Percentiles rank a stretch among this genome's conserved stretches.
Evolutionary conservation across 2,888 invertebrate genomes (phyloP).

Genomic region (Microctonus hyperodae): DNA sequence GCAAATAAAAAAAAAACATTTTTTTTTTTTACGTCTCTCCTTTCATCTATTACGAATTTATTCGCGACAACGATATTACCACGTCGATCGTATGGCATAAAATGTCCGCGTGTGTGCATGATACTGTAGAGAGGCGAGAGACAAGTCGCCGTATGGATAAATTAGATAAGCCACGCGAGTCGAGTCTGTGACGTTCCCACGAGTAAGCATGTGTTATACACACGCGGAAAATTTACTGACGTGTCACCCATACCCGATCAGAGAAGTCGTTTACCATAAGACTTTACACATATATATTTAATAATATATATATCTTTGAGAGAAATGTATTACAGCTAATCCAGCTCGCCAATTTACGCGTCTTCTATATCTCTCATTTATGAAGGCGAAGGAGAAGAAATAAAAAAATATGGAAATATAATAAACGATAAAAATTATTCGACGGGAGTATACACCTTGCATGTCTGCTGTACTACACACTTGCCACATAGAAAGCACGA

Average conservation of each 20-base stretch:
- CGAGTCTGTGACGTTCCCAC: slow-evolving; percentile 57
- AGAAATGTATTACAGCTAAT: slow-evolving; percentile 1
- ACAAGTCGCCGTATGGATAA: slow-evolving; percentile 44
- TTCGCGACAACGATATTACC: slow-evolving; percentile 29
- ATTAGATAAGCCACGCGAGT: slow-evolving; percentile 56
- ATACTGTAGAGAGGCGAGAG: slow-evolving; percentile 30
- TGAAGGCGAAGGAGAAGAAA: background rate
- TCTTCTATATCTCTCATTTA: background rate
- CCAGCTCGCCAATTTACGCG: slow-evolving; percentile 14
- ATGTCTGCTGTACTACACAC: slow-evolving; percentile 30
- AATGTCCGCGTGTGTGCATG: slow-evolving; percentile 18
- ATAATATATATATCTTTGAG: background rate
- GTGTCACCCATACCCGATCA: slow-evolving; percentile 41
- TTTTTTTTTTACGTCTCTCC: slow-evolving; percentile 12
- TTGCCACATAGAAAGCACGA: slow-evolving; percentile 40
- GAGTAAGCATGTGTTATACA: slow-evolving; percentile 39
- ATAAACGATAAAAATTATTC: background rate
- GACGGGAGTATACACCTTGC: slow-evolving; percentile 25
- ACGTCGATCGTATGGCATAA: slow-evolving; percentile 24
- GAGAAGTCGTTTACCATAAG: slow-evolving; percentile 33
- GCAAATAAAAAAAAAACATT: slow-evolving; percentile 6
- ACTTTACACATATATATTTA: slow-evolving; percentile 20
- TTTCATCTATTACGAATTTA: slow-evolving; percentile 27
- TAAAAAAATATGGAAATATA: background rate
- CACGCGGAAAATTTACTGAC: slow-evolving; percentile 47